A percentile compares a stretch with the other conserved stretches of the same genome.
phyloP scores from a whole-genome alignment of 2,888 invertebrate genomes.

The Drosophila recens region DNA sequence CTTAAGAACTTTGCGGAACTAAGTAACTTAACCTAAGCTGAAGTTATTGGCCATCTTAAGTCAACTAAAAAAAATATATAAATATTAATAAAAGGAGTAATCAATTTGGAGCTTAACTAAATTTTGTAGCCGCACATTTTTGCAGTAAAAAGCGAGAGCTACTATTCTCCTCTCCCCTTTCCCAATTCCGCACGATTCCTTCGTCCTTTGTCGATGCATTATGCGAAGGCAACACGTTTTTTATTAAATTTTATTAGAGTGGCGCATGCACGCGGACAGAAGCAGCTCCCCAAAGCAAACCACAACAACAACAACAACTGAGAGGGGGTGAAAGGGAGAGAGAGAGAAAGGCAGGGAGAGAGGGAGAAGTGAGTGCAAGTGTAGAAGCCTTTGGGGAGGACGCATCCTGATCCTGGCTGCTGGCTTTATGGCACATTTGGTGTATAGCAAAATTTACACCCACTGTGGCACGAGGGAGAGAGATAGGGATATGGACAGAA shows the following conservation, averaged over 20 bases:
- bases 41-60: constrained; percentile 21
- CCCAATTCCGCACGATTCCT: not conserved
- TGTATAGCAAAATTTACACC: constrained; percentile 78
- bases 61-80: not conserved
- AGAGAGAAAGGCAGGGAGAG: not conserved
- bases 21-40: not conserved
- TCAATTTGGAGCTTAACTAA: constrained; percentile 44
- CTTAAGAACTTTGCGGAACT: too few relatives aligned
- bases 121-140: constrained; percentile 26
- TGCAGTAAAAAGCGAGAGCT: constrained; percentile 14
- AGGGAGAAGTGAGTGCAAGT: constrained; percentile 25
- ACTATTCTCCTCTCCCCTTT: too few relatives aligned
- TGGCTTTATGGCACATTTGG: constrained; percentile 78
- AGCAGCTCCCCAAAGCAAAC: constrained; percentile 45
- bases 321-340: not conserved
- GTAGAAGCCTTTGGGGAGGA: constrained; percentile 49
- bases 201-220: constrained; percentile 63
- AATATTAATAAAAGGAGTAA: constrained; percentile 20
- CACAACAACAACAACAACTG: constrained; percentile 31
- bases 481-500: not conserved
- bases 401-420: constrained; percentile 51
- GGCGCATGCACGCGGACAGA: constrained; percentile 63
- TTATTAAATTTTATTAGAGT: constrained; percentile 81
- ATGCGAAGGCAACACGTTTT: constrained; percentile 75
- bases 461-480: constrained; percentile 32